Evolutionary conservation across 92 coral and sea anemone species (phyloP).

Genomic region (Actinostola sp.): DNA sequence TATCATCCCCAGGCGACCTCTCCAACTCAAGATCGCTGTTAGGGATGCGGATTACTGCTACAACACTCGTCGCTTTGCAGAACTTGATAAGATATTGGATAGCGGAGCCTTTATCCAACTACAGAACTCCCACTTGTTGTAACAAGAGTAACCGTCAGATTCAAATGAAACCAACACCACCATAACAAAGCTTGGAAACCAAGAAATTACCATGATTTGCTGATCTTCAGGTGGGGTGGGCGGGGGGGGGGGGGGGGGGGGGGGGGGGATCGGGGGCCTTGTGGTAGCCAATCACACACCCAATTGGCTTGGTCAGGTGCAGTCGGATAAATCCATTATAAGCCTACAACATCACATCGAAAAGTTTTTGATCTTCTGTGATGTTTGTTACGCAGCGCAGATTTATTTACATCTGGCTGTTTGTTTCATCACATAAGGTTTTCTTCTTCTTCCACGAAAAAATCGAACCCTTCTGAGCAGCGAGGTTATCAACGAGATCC

Average conservation of each 20-base stretch:
- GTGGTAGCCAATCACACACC: constrained; percentile 67
- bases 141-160: constrained; percentile 66
- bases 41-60: constrained; percentile 30
- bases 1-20: constrained; percentile 72
- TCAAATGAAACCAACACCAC: constrained; percentile 79
- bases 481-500: constrained; percentile 3
- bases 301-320: constrained; percentile 31
- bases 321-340: constrained; percentile 81
- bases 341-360: constrained; percentile 61
- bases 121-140: constrained; percentile 71
- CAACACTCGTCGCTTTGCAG: constrained; percentile 21
- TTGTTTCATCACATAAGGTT: constrained; percentile 58
- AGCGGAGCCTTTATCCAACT: constrained; percentile 62
- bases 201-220: constrained; percentile 69
- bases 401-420: constrained; percentile 69
- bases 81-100: constrained; percentile 44
- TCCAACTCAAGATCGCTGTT: constrained; percentile 37
- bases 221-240: constrained; percentile 75
- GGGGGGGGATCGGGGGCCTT: no score
- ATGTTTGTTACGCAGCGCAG: constrained; percentile 56
- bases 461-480: background rate
- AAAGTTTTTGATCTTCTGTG: constrained; percentile 75
- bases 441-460: constrained; percentile 61
- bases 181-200: constrained; percentile 57
- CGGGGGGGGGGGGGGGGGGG: no score